Evolutionary conservation across 2,113 vertebrate genomes (phyloP), one percentile per base, ranked within the genome.

Genomic region (Eulemur rufifrons): DNA sequence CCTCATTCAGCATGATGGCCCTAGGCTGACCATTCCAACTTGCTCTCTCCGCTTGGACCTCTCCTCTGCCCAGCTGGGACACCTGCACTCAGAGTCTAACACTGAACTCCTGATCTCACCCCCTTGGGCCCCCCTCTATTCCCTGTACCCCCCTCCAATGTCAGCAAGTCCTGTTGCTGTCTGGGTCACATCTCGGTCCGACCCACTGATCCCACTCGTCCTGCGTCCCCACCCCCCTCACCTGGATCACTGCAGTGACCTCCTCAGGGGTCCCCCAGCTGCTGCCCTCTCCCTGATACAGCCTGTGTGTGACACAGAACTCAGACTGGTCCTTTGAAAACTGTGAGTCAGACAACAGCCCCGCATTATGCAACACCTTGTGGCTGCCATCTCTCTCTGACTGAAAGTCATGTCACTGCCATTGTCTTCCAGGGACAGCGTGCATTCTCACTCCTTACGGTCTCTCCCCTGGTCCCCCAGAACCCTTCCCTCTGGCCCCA

Each of bases 101-200:
- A 0, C 74, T 14, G 81, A 34, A 12, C 69, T 34, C 23, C 42
- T 39, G 34, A 37, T 9, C 23, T 37, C 29, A 34, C 8, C 32
- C 5, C 2, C 66, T 0, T 21, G 4, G 18, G 13, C 25, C 6
- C 39, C 20, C 18, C 73, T 47, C 56, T 8, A 59, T 68, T 78
- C 34, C 23, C 25, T 63, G 25, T 8, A 5, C 37, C 47, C 45
- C 1, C 0, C 1, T 39, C 21, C 15, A 6, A 11, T 21, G 27
- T 68, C n/a, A 64, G 61, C 39, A 23, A 4, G 10, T 78, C 59
- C 45, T 37, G 11, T 5, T 4, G 0, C 59, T 14, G 14, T 23
- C n/a, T 74, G 34, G 66, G 56, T 64, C 76, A 20, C 0, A 0
- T 23, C 13, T 1, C 66, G 8, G 18, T 47, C 37, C 39, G 14